Base-by-base conservation (phyloP, 2,113 vertebrate genomes). In the Pollimyrus isidori region DNA sequence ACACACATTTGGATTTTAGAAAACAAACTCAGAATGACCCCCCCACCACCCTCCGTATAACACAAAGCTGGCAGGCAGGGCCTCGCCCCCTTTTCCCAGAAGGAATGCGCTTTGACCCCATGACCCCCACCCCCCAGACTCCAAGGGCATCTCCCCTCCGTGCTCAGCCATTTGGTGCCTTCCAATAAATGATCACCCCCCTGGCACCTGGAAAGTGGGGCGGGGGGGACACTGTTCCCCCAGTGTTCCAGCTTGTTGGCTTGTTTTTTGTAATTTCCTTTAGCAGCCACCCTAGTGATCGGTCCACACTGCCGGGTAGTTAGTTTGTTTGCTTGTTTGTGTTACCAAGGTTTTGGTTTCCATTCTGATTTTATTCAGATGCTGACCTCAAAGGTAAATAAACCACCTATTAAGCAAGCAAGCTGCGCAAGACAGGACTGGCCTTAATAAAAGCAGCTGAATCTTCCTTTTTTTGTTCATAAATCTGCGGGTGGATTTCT, bases 21-120 rank as follows among this genome's bases (percentile, higher is more conserved):
- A 46, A 46, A 7, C 19, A 45, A 23, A 83, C 80, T 23, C 39
- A 83, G 39, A 46, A 65, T 73, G n/a, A 52, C 9, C 42, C 11
- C 80, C 90, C 73, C 76, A 17, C 73, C 42, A 65, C 30, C 62
- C 45, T 39, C n/a, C 45, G 26, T 35, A 76, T 35, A 76, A 88
- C 65, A 50, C 87, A 76, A 62, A 83, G 11, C 88, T 17, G 73
- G 52, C 30, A 62, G 39, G 58, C 80, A 53, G 65, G n/a, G 42
- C 76, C 76, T 85, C 23, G 91, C 48, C 80, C 88, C 91, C 89
- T 90, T 92, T 92, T 91, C 90, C 88, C 46, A 11, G 17, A 88
- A 91, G 92, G 93, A 95, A 95, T 96, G 94, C 49, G 92, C 91
- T 91, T 90, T 95, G 94, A 96, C 95, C 95, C 90, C 86, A 9